Percentiles rank a stretch among this genome's conserved stretches.
These are phyloP conservation scores for Onychomys arenicola DNA, from an alignment of 2,797 vertebrate species.

Conservation along the genomic window DNA sequence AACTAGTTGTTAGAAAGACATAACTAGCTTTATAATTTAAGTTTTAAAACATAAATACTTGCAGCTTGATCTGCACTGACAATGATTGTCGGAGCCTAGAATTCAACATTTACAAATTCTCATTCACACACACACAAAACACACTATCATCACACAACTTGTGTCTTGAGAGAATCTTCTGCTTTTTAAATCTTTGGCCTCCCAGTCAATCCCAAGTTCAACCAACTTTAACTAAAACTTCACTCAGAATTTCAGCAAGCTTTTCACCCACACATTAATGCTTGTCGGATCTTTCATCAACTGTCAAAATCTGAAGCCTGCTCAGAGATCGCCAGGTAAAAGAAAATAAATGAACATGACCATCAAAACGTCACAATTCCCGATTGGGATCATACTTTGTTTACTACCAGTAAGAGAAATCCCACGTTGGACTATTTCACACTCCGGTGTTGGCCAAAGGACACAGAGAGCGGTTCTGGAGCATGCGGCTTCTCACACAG, in stretches of 20 bases:
- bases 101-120: constrained; percentile 83
- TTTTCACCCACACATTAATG: constrained; percentile 63
- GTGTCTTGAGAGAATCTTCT: constrained; percentile 82
- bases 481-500: constrained; percentile 33
- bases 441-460: constrained; percentile 67
- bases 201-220: constrained; percentile 81
- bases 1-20: constrained; percentile 83
- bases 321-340: constrained; percentile 61
- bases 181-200: constrained; percentile 89
- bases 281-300: constrained; percentile 44
- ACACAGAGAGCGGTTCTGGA: constrained; percentile 6
- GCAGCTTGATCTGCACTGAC: constrained; percentile 89
- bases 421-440: constrained; percentile 55
- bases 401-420: constrained; percentile 59
- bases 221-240: constrained; percentile 67
- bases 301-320: constrained; percentile 67
- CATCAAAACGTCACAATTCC: constrained; percentile 52
- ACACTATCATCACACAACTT: constrained; percentile 83
- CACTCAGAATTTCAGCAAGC: constrained; percentile 61
- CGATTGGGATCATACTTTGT: constrained; percentile 26
- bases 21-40: constrained; percentile 86
- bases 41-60: constrained; percentile 90
- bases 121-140: constrained; percentile 83
- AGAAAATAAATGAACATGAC: constrained; percentile 27
- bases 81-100: constrained; percentile 90